A percentile compares a stretch with the other conserved stretches of the same genome.
Evolutionary conservation across 2,888 invertebrate genomes (phyloP).

Genomic region (Acheta domesticus): DNA sequence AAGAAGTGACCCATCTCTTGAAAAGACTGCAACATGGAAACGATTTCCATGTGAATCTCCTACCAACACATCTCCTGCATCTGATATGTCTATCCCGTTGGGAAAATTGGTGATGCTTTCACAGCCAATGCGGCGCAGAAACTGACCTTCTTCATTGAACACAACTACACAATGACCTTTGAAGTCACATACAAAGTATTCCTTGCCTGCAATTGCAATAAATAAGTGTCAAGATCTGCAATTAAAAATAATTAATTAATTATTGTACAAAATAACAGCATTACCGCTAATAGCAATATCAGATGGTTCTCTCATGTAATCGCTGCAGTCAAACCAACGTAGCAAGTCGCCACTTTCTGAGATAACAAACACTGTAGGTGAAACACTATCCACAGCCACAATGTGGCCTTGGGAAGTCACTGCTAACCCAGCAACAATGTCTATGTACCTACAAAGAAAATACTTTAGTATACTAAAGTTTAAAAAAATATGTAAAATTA

Average conservation of each 20-base stretch:
- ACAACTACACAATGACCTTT: slow-evolving; percentile 97
- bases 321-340: slow-evolving; percentile 96
- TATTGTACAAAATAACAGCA: slow-evolving; percentile 36
- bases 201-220: slow-evolving; percentile 61
- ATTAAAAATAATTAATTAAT: background rate
- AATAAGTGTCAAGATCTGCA: slow-evolving; percentile 34
- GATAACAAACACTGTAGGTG: slow-evolving; percentile 92
- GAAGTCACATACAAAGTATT: slow-evolving; percentile 96
- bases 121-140: slow-evolving; percentile 89
- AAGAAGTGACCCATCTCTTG: slow-evolving; percentile 78
- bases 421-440: slow-evolving; percentile 90
- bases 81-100: slow-evolving; percentile 96
- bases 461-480: background rate
- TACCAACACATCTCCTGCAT: slow-evolving; percentile 92
- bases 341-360: slow-evolving; percentile 88
- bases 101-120: slow-evolving; percentile 96
- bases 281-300: slow-evolving; percentile 92
- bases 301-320: slow-evolving; percentile 96
- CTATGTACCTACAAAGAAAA: slow-evolving; percentile 61
- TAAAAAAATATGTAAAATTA: background rate
- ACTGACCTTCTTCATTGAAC: slow-evolving; percentile 88
- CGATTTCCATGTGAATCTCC: slow-evolving; percentile 97
- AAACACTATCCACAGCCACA: slow-evolving; percentile 95
- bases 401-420: slow-evolving; percentile 90
- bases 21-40: slow-evolving; percentile 95